Evolutionary conservation across 2,797 vertebrate species (phyloP).

Genomic region (Dendrocincla tyrannina): DNA sequence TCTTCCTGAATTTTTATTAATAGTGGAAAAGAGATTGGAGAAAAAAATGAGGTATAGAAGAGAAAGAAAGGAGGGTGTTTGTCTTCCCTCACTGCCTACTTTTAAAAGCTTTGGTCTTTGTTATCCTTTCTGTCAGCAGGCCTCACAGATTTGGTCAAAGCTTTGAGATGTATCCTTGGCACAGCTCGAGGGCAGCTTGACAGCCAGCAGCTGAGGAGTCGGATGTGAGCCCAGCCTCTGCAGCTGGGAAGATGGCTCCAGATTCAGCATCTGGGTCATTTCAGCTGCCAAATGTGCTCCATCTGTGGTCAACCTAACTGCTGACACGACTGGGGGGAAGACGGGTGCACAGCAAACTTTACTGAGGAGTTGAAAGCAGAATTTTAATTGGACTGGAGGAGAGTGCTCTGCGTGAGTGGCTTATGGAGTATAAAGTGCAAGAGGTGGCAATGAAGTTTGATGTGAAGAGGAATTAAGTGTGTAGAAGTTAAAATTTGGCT

Average conservation of each 20-base stretch:
- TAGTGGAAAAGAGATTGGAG: neutral
- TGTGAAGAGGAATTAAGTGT: neutral
- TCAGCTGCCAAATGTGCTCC: slow-evolving; percentile 22
- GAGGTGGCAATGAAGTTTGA: neutral
- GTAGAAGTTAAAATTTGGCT: neutral
- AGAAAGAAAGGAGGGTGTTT: neutral
- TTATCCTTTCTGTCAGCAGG: slow-evolving; percentile 2
- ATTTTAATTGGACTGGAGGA: neutral
- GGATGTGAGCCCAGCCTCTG: neutral
- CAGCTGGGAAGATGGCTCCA: slow-evolving; percentile 49
- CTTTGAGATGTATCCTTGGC: neutral
- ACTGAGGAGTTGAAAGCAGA: neutral
- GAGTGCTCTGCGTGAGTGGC: neutral
- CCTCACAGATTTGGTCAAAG: slow-evolving; percentile 12
- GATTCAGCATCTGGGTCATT: slow-evolving; percentile 37
- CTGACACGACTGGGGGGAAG: neutral
- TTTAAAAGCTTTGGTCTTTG: neutral
- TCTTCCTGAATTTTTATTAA: neutral
- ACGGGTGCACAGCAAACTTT: neutral
- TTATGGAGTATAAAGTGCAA: neutral
- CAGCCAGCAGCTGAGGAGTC: slow-evolving; percentile 26
- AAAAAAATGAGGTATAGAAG: neutral
- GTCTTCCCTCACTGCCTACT: neutral
- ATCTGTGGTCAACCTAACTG: slow-evolving; percentile 8
- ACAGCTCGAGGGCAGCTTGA: neutral